Percentiles rank a stretch among this genome's conserved stretches.
Evolutionary conservation across 2,797 vertebrate species (phyloP).

Genomic region (Ctenopoma kingsleyae): DNA sequence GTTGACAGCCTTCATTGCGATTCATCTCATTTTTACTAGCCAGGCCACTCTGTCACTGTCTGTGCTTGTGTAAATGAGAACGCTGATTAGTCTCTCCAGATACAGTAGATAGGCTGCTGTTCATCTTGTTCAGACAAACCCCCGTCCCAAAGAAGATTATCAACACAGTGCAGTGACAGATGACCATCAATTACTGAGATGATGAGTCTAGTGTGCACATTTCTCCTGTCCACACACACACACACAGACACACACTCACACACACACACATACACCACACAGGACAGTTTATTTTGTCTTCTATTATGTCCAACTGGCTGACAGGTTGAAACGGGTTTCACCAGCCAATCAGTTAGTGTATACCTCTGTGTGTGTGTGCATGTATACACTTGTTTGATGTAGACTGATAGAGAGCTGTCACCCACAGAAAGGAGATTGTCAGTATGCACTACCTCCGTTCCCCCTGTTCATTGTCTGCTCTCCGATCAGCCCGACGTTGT

Average conservation of each 20-base stretch:
- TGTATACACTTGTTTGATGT: slow-evolving; percentile 63
- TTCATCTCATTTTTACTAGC: slow-evolving; percentile 64
- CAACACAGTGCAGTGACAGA: slow-evolving; percentile 72
- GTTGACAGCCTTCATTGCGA: slow-evolving; percentile 61
- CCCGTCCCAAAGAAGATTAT: slow-evolving; percentile 73
- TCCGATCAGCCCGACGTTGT: slow-evolving; percentile 46
- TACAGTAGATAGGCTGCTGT: slow-evolving; percentile 65
- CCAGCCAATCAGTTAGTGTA: slow-evolving; percentile 53
- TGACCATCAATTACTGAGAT: slow-evolving; percentile 75
- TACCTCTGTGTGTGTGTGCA: slow-evolving; percentile 29
- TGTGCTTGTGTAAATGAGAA: slow-evolving; percentile 68
- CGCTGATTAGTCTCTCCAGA: slow-evolving; percentile 73
- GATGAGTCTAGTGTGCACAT: slow-evolving; percentile 57
- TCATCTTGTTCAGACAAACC: slow-evolving; percentile 76
- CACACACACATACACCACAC: slow-evolving; percentile 31
- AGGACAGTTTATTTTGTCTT: slow-evolving; percentile 53
- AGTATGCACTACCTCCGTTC: slow-evolving; percentile 53
- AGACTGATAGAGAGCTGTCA: slow-evolving; percentile 77
- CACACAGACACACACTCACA: slow-evolving; percentile 31
- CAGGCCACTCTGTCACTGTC: slow-evolving; percentile 56
- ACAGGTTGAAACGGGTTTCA: slow-evolving; percentile 66
- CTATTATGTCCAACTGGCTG: slow-evolving; percentile 56
- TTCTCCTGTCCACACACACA: slow-evolving; percentile 4
- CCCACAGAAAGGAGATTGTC: slow-evolving; percentile 68
- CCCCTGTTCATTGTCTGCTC: slow-evolving; percentile 64